Evolutionary conservation across 2,797 vertebrate species (phyloP), one percentile per base, ranked within the genome.

Genomic region (Scarus forsteni): DNA sequence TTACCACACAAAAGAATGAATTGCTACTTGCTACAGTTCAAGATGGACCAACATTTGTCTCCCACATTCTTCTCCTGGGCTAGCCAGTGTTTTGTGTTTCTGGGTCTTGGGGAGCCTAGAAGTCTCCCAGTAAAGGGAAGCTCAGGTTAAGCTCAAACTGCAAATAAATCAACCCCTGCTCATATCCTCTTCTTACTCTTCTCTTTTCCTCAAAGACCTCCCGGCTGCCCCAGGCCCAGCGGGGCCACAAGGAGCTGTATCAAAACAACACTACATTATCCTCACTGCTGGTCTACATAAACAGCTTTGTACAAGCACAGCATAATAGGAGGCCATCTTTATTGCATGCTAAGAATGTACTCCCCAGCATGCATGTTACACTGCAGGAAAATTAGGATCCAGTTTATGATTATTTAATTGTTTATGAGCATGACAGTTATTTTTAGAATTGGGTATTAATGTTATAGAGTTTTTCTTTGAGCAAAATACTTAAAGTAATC

Each of bases 181-280:
- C 63, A 78, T 70, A 87, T 82, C 76, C 77, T 78, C 75, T 60
- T 70, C 64, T 42, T 60, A 79, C 70, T 79, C 79, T 11, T 79
- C 77, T 57, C 58, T 62, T 80, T 75, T 72, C 53, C 66, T 77
- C 66, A 53, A 48, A 70, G 82, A 90, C 83, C 87, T 88, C 89
- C 86, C 75, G 55, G 70, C 45, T 71, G 81, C 60, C 65, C 65
- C 34, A 10, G 63, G 66, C 63, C 57, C 76, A 69, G 77, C 69
- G 70, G 72, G 76, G 76, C 54, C 69, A 73, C 72, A 65, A 83
- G 73, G 68, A 51, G 70, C 71, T 77, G 67, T 65, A 83, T 54
- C 77, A 79, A 81, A 85, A 86, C 67, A 75, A 73, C 67, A 87
- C 48, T 80, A 88, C 85, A 90, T 88, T 84, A 78, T 63, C 66